These are phyloP conservation scores for Machimus atricapillus DNA, from an alignment of 2,888 invertebrate genomes.

Conservation along the genomic window DNA sequence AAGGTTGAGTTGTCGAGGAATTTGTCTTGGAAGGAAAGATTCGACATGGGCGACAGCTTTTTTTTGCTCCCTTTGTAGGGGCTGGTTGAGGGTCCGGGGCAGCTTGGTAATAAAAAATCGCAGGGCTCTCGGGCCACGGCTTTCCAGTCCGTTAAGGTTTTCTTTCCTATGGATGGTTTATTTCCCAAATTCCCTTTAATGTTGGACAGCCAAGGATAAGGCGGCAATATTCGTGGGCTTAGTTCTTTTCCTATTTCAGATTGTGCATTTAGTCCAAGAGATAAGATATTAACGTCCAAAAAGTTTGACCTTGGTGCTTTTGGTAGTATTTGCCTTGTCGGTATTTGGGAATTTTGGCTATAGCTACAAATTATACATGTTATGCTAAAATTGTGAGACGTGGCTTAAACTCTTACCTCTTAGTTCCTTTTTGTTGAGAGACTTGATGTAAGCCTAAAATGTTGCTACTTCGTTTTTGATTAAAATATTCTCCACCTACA, in stretches of 20 bases:
- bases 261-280: conserved; percentile 35
- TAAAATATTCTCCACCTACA: conserved; percentile 46
- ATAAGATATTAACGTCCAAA: conserved; percentile 43
- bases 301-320: conserved; percentile 36
- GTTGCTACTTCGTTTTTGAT: conserved; percentile 46
- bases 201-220: conserved; percentile 47
- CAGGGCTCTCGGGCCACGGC: conserved; percentile 43
- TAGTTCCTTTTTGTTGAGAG: neutral
- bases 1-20: conserved; percentile 27
- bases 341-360: conserved; percentile 7
- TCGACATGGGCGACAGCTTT: conserved; percentile 48
- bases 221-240: conserved; percentile 47
- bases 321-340: conserved; percentile 38
- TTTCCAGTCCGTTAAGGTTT: conserved; percentile 48
- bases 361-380: conserved; percentile 6
- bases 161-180: conserved; percentile 42
- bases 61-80: conserved; percentile 48
- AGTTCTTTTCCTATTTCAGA: conserved; percentile 42
- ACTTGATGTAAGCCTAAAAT: conserved; percentile 46
- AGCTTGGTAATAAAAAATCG: conserved; percentile 49
- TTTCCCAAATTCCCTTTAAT: conserved; percentile 42
- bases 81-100: conserved; percentile 47
- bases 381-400: neutral
- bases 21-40: conserved; percentile 43
- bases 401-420: neutral